These are phyloP conservation scores for Geopemphigus sp. DNA, from an alignment of 1,140 invertebrate genomes.

Conservation along the genomic window DNA sequence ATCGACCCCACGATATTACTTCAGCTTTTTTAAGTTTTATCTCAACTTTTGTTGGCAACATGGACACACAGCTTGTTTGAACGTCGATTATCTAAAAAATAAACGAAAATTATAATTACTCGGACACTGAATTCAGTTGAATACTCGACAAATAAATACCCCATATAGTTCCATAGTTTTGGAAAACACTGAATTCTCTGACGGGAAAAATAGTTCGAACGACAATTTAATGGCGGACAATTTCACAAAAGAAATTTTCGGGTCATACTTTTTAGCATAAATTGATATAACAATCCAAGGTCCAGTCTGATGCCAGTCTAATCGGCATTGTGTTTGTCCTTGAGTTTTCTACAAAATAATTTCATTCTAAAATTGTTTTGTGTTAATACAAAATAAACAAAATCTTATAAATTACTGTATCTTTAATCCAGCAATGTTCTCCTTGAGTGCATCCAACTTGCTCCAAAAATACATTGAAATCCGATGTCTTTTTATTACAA, in stretches of 20 bases:
- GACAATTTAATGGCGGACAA: conserved; percentile 81
- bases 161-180: conserved; percentile 80
- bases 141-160: conserved; percentile 60
- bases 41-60: conserved; percentile 93
- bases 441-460: conserved; percentile 83
- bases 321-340: conserved; percentile 72
- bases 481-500: conserved; percentile 87
- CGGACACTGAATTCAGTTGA: neutral
- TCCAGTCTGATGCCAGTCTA: conserved; percentile 92
- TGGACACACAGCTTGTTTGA: conserved; percentile 68
- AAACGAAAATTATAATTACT: too few relatives aligned
- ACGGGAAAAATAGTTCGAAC: conserved; percentile 75
- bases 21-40: conserved; percentile 88
- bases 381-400: neutral
- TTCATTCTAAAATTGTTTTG: neutral
- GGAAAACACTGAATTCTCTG: conserved; percentile 73
- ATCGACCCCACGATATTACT: conserved; percentile 74
- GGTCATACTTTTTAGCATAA: conserved; percentile 88
- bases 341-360: conserved; percentile 56
- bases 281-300: conserved; percentile 78
- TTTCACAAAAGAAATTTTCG: conserved; percentile 71
- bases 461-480: conserved; percentile 87
- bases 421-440: conserved; percentile 82
- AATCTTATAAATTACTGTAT: conserved; percentile 59
- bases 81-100: conserved; percentile 68